These are phyloP conservation scores for Zaprionus capensis DNA, from an alignment of 1,140 invertebrate genomes.

Conservation along the genomic window DNA sequence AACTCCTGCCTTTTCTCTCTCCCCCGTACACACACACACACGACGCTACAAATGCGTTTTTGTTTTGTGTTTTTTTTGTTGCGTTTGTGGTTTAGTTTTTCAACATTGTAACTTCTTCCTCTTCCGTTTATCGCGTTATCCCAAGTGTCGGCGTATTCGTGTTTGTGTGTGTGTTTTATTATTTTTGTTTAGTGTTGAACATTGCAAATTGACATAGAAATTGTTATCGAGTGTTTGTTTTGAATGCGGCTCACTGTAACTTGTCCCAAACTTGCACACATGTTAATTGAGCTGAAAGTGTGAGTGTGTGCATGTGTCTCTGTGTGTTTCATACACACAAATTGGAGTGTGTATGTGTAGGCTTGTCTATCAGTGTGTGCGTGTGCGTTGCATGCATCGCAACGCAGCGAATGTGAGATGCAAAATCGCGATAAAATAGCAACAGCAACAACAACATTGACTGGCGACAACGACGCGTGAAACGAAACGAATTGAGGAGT, in stretches of 20 bases:
- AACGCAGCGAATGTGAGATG: constrained; percentile 67
- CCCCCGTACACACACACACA: not conserved
- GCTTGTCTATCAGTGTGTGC: not conserved
- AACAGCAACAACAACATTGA: constrained; percentile 36
- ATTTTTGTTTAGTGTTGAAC: constrained; percentile 3
- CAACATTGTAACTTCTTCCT: constrained; percentile 19
- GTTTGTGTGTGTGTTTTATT: constrained; percentile 14
- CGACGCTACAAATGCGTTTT: constrained; percentile 28
- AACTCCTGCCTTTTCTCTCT: constrained; percentile 6
- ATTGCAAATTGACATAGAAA: constrained; percentile 9
- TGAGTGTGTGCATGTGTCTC: not conserved
- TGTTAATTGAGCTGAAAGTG: not conserved
- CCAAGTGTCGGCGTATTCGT: not conserved
- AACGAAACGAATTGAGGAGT: constrained; percentile 39
- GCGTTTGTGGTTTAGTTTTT: constrained; percentile 42
- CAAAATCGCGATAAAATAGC: constrained; percentile 58
- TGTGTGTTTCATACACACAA: not conserved
- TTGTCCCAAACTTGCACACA: not conserved
- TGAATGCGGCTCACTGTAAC: constrained; percentile 1
- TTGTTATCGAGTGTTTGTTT: not conserved
- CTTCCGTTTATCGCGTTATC: constrained; percentile 14
- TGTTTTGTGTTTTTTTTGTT: constrained; percentile 33
- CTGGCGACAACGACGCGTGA: constrained; percentile 51
- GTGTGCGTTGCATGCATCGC: constrained; percentile 42
- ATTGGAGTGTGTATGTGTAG: constrained; percentile 8